Evolutionary conservation across 1,140 invertebrate species (phyloP).

Genomic region (Drosophila albomicans): DNA sequence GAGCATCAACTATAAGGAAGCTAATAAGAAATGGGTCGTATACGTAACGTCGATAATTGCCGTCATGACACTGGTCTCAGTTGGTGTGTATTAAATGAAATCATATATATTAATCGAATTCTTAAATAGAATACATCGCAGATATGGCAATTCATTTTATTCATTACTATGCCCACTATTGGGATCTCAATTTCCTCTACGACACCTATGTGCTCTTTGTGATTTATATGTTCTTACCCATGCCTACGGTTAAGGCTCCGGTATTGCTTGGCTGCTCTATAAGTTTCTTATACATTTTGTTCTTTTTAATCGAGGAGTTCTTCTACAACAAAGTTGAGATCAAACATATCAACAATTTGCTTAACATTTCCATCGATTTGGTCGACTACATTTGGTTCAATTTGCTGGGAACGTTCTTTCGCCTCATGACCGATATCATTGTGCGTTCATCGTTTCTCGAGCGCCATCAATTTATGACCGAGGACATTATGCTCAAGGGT

Average conservation of each 20-base stretch:
- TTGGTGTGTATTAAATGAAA: conserved; percentile 13
- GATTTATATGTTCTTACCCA: conserved; percentile 91
- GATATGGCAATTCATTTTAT: not conserved
- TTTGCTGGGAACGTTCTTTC: conserved; percentile 92
- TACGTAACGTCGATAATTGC: conserved; percentile 6
- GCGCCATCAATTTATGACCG: conserved; percentile 92
- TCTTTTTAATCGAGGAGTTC: conserved; percentile 86
- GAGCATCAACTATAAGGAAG: conserved; percentile 5
- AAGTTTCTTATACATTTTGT: conserved; percentile 87
- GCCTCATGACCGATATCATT: conserved; percentile 93
- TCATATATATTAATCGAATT: conserved; percentile 69
- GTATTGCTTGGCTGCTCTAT: conserved; percentile 86
- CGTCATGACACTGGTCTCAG: not conserved
- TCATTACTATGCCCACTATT: conserved; percentile 74
- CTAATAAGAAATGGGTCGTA: not conserved
- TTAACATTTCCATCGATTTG: conserved; percentile 86
- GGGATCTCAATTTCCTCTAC: conserved; percentile 87
- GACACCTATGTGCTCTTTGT: conserved; percentile 89
- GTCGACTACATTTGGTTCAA: conserved; percentile 92
- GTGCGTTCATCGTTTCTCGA: conserved; percentile 94
- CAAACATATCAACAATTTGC: not conserved
- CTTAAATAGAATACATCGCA: conserved; percentile 84
- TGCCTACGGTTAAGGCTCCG: conserved; percentile 74
- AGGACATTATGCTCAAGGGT: conserved; percentile 90
- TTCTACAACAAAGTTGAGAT: not conserved